Percentiles rank a stretch among this genome's conserved stretches.
phyloP scores from a whole-genome alignment of 2,113 vertebrate species.

The Arizona elegans region DNA sequence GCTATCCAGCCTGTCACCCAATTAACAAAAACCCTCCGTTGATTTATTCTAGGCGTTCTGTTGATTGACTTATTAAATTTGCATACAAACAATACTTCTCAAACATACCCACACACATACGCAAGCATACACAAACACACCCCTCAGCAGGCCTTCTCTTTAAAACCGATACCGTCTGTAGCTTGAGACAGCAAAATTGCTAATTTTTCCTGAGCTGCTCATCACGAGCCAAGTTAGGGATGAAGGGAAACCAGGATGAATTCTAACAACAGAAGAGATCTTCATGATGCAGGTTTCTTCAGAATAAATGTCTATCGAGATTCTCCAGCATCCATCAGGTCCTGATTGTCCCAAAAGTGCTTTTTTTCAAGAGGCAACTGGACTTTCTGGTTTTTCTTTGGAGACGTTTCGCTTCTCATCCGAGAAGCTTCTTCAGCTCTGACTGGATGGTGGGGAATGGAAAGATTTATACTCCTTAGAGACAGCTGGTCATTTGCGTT shows the following conservation, averaged over 20 bases:
- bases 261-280: neutral
- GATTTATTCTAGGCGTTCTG: neutral
- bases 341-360: too few species aligned
- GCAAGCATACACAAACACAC: neutral
- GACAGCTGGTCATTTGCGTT: too few species aligned
- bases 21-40: neutral
- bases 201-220: neutral
- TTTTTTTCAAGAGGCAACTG: too few species aligned
- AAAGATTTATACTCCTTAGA: too few species aligned
- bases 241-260: neutral
- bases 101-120: neutral
- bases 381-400: too few species aligned
- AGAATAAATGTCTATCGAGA: neutral
- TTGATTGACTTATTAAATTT: neutral
- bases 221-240: neutral
- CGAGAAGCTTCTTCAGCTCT: too few species aligned
- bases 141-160: neutral
- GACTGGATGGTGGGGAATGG: too few species aligned
- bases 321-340: too few species aligned
- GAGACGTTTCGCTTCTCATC: too few species aligned
- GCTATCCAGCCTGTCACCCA: neutral
- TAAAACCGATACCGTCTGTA: neutral
- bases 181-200: neutral
- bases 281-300: accelerated
- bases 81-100: neutral